Evolutionary conservation across 2,797 vertebrate species (phyloP).

Genomic region (Stomatorhinus walkeri): DNA sequence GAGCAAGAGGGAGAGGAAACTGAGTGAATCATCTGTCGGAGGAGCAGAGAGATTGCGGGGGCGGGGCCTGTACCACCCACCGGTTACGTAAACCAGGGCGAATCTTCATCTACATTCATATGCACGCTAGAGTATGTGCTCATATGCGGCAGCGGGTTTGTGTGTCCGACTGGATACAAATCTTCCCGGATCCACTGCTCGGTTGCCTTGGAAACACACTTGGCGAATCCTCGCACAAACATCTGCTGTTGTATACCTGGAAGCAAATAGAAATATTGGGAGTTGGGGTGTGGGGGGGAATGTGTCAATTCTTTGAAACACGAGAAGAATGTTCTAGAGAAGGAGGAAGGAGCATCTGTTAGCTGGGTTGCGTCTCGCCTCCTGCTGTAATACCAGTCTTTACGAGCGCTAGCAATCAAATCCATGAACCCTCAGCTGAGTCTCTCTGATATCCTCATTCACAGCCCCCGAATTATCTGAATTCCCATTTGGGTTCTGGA

Average conservation of each 20-base stretch:
- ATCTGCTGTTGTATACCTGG: conserved; percentile 29
- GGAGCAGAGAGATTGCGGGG: conserved; percentile 45
- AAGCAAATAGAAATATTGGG: conserved; percentile 20
- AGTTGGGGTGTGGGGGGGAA: not conserved
- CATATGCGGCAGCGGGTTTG: not conserved
- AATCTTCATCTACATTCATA: conserved; percentile 38
- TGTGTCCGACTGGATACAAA: conserved; percentile 27
- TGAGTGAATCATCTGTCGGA: conserved; percentile 48
- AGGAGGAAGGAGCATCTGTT: not conserved
- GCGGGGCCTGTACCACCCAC: conserved; percentile 55
- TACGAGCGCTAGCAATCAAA: not conserved
- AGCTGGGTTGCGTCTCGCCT: not conserved
- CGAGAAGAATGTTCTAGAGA: not conserved
- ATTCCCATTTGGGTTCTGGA: not conserved
- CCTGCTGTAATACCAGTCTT: not conserved
- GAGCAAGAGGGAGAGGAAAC: conserved; percentile 36
- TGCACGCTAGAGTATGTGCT: conserved; percentile 23
- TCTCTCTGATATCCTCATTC: not conserved
- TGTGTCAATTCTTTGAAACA: conserved; percentile 27
- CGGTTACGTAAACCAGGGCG: conserved; percentile 44
- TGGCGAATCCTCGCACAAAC: conserved; percentile 30
- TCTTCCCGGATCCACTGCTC: conserved; percentile 37
- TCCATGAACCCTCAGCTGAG: not conserved
- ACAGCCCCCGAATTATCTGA: not conserved
- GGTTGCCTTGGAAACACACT: conserved; percentile 57